A percentile compares a stretch with the other conserved stretches of the same genome.
Conservation (phyloP, 2,888 invertebrate genomes). For the Stenchaetothrips biformis region DNA sequence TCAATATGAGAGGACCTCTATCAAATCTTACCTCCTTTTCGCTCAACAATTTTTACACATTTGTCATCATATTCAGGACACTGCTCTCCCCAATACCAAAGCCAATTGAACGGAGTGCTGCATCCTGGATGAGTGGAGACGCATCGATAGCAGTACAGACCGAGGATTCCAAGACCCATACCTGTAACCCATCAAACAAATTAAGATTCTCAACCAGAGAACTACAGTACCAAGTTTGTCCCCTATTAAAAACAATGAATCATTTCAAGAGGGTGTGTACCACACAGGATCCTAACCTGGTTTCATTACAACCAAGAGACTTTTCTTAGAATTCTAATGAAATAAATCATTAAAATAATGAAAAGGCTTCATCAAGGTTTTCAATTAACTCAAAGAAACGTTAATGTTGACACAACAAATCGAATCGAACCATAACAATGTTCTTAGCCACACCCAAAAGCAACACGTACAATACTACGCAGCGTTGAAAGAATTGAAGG, state of each 20-base stretch:
- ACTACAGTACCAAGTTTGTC: neutral
- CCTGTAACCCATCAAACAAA: neutral
- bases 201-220: neutral
- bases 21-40: constrained; percentile 67
- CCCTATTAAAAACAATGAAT: too few relatives aligned
- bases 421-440: neutral
- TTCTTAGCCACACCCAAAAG: neutral
- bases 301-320: too few relatives aligned
- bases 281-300: too few relatives aligned
- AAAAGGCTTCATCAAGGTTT: neutral
- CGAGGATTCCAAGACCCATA: neutral
- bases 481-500: neutral
- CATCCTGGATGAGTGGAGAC: constrained; percentile 87
- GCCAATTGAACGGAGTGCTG: constrained; percentile 77
- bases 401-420: neutral
- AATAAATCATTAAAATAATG: neutral
- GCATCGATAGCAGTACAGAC: constrained; percentile 81
- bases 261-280: too few relatives aligned
- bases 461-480: neutral
- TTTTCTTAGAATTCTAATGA: neutral
- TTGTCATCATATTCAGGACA: constrained; percentile 81
- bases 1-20: constrained; percentile 16
- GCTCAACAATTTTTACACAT: constrained; percentile 83
- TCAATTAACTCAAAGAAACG: neutral
- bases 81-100: constrained; percentile 68